Evolutionary conservation across 2,888 invertebrate genomes (phyloP).

Genomic region (Griposia aprilina): DNA sequence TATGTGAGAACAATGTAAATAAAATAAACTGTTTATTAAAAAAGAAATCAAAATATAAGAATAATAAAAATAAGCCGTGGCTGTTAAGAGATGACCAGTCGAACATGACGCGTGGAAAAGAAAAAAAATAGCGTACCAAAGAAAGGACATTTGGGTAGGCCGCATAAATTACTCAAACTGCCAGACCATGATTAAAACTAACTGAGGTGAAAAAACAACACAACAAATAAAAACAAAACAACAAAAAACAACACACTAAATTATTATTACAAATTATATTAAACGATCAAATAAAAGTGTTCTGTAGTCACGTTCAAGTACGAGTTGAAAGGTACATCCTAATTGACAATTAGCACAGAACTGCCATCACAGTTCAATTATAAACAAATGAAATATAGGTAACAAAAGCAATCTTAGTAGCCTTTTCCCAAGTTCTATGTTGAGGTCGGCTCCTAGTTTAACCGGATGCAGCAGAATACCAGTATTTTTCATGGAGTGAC

Average conservation of each 20-base stretch:
- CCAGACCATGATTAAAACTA: no score
- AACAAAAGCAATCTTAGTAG: neutral
- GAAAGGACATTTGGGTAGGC: no score
- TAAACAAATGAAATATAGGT: neutral
- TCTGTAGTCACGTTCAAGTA: neutral
- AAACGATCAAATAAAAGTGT: neutral
- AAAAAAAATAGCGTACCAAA: no score
- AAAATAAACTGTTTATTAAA: no score
- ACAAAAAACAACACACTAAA: neutral
- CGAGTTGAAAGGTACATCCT: neutral
- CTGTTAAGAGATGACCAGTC: no score
- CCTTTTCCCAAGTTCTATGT: neutral
- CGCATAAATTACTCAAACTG: no score
- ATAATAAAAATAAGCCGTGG: no score
- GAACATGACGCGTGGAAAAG: no score
- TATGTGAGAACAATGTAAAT: no score
- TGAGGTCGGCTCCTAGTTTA: neutral
- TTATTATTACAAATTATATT: neutral
- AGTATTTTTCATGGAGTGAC: neutral
- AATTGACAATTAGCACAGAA: constrained; percentile 8
- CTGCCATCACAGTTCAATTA: neutral
- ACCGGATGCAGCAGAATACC: neutral
- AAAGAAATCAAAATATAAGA: no score
- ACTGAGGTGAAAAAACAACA: no score
- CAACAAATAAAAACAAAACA: no score